Percentiles rank a stretch among this genome's conserved stretches.
Evolutionary conservation across 2,888 invertebrate genomes (phyloP).

Genomic region (Pachliopta kotzebuea): DNA sequence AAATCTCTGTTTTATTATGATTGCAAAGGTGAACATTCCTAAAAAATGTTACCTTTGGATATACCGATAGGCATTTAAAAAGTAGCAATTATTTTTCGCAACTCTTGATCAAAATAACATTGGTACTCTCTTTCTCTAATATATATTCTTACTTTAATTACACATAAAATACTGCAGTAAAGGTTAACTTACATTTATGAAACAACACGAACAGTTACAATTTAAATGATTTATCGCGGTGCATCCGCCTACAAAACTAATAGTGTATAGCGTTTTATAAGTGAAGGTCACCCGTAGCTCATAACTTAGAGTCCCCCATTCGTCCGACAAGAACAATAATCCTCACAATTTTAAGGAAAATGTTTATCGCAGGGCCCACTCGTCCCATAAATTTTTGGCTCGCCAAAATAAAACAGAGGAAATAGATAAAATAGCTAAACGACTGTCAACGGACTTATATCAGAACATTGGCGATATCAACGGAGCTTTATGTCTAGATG

Average conservation of each 20-base stretch:
- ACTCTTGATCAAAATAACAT: no score
- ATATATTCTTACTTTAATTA: no score
- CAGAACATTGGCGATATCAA: conserved; percentile 49
- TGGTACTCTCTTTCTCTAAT: no score
- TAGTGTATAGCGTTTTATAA: conserved; percentile 34
- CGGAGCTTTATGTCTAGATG: conserved; percentile 10
- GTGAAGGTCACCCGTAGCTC: conserved; percentile 61
- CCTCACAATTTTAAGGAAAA: conserved; percentile 69
- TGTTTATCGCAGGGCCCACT: conserved; percentile 74
- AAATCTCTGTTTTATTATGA: conserved; percentile 63
- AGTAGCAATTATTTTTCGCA: no score
- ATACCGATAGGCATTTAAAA: not conserved
- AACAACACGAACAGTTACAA: conserved; percentile 5
- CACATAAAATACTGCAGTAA: no score
- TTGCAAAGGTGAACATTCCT: conserved; percentile 39
- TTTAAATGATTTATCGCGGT: conserved; percentile 13
- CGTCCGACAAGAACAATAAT: conserved; percentile 74
- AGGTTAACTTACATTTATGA: not conserved
- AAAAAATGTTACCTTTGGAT: conserved; percentile 9
- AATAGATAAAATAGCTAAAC: conserved; percentile 72
- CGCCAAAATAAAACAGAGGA: conserved; percentile 69
- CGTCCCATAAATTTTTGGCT: conserved; percentile 71
- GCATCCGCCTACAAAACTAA: conserved; percentile 5
- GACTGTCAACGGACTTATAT: conserved; percentile 48
- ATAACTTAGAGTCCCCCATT: conserved; percentile 64